Evolutionary conservation across 1,140 invertebrate species (phyloP).

Genomic region (Platyura marginata): DNA sequence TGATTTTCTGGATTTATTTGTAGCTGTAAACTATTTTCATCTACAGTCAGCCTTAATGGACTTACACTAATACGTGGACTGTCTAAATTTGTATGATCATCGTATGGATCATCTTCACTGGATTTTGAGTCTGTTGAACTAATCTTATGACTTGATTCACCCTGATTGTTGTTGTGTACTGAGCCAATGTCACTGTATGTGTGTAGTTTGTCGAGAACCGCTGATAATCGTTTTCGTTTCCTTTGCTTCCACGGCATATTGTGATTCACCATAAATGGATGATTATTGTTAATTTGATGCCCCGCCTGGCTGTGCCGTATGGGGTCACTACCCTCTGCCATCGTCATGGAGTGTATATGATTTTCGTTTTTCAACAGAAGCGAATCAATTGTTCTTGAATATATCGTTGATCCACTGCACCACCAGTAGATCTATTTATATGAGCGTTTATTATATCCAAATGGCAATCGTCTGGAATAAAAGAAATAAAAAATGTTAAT

Average conservation of each 20-base stretch:
- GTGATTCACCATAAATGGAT: conserved; percentile 37
- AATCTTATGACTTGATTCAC: conserved; percentile 7
- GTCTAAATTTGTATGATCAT: neutral
- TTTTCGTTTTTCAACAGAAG: neutral
- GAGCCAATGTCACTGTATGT: conserved; percentile 13
- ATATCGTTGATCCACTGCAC: too few relatives aligned
- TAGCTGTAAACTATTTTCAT: conserved; percentile 30
- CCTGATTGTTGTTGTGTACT: conserved; percentile 10
- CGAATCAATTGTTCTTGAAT: neutral
- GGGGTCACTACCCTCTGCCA: conserved; percentile 26
- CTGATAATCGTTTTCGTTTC: conserved; percentile 53
- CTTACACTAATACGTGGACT: neutral
- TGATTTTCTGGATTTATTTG: conserved; percentile 13
- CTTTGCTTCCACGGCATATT: conserved; percentile 38
- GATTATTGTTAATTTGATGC: conserved; percentile 28
- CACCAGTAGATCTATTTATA: too few relatives aligned
- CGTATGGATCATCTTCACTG: neutral
- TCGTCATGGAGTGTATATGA: conserved; percentile 21
- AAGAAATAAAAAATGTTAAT: neutral
- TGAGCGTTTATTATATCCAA: neutral
- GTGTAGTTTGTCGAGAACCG: conserved; percentile 53
- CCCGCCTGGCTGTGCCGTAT: conserved; percentile 20
- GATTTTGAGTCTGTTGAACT: neutral
- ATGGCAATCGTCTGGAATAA: neutral
- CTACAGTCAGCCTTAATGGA: conserved; percentile 10